phyloP scores from a whole-genome alignment of 2,113 vertebrate species.

The Poicephalus meyeri region DNA sequence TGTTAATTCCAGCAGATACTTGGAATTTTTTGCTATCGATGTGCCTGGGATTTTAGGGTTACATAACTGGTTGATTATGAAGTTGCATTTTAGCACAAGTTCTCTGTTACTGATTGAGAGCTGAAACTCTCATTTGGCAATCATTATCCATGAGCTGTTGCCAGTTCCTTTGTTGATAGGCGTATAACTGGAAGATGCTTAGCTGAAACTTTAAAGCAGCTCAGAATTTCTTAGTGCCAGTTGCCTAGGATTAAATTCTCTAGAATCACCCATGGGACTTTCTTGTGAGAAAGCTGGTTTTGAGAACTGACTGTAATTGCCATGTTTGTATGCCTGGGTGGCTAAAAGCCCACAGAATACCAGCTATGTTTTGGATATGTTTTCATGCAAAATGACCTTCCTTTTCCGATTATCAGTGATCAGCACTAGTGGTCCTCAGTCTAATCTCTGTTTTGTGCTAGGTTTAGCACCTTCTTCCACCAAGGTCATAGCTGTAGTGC shows the following conservation, averaged over 20 bases:
- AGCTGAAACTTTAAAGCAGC: not conserved
- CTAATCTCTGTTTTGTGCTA: not conserved
- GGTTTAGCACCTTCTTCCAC: not conserved
- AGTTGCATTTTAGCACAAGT: slow-evolving; percentile 36
- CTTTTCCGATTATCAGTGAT: not conserved
- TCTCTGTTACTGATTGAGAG: not conserved
- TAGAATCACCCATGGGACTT: not conserved
- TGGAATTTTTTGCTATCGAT: not conserved
- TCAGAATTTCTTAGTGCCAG: not conserved
- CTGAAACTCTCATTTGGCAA: slow-evolving; percentile 25
- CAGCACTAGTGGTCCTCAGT: not conserved
- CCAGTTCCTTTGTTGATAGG: not conserved
- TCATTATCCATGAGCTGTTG: not conserved
- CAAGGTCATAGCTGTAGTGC: not conserved
- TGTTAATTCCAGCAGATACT: slow-evolving; percentile 41
- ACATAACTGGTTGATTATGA: slow-evolving; percentile 20
- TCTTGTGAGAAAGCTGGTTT: not conserved
- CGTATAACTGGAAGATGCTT: not conserved
- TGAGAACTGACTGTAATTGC: not conserved
- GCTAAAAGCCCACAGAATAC: not conserved
- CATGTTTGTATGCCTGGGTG: not conserved
- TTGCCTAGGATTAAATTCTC: not conserved
- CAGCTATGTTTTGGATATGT: not conserved
- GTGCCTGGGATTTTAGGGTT: slow-evolving; percentile 33
- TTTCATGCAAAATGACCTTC: not conserved